Percentiles rank a stretch among this genome's conserved stretches.
phyloP scores from a whole-genome alignment of 2,797 vertebrate genomes.

The Buphagus erythrorhynchus region DNA sequence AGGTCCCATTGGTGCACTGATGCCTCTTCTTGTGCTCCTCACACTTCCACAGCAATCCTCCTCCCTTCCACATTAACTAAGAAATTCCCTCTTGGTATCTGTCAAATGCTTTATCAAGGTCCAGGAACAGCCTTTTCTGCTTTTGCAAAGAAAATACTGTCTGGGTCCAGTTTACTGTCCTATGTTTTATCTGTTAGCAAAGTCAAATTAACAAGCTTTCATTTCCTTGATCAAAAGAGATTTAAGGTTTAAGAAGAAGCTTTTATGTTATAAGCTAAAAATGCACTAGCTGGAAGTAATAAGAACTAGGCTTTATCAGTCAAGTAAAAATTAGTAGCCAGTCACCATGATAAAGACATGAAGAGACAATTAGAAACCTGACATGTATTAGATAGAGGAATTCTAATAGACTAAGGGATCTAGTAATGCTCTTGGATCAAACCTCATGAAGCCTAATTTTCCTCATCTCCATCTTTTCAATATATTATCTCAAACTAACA shows the following conservation, averaged over 20 bases:
- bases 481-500: not conserved
- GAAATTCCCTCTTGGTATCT: not conserved
- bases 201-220: not conserved
- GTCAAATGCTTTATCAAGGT: not conserved
- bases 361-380: not conserved
- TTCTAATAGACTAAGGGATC: not conserved
- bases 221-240: conserved; percentile 6
- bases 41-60: not conserved
- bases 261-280: not conserved
- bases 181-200: not conserved
- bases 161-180: not conserved
- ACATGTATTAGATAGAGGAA: not conserved
- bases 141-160: not conserved
- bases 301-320: not conserved
- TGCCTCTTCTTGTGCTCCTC: not conserved
- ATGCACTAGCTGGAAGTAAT: not conserved
- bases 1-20: not conserved
- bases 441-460: not conserved
- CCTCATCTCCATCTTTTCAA: not conserved
- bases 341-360: not conserved
- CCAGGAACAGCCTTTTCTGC: not conserved
- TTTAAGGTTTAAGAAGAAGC: not conserved
- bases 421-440: not conserved
- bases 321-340: not conserved
- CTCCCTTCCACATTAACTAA: not conserved